Evolutionary conservation across 1,140 invertebrate species (phyloP).

Genomic region (Eriocheir sinensis): DNA sequence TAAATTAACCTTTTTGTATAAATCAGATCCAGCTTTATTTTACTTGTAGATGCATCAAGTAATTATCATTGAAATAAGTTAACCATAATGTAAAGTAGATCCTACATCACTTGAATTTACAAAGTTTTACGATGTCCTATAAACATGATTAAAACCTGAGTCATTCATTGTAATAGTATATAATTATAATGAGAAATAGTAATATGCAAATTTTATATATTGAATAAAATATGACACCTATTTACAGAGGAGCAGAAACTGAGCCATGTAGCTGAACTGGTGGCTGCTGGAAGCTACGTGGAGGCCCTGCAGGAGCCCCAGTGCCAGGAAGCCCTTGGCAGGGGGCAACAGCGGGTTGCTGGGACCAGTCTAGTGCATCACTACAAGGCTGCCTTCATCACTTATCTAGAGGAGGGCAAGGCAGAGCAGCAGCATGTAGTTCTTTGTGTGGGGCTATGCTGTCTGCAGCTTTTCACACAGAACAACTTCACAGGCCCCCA

Average conservation of each 20-base stretch:
- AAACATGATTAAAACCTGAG: no score
- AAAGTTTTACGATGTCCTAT: no score
- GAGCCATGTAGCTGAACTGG: conserved; percentile 41
- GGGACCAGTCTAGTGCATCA: conserved; percentile 32
- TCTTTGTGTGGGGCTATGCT: conserved; percentile 84
- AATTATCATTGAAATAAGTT: no score
- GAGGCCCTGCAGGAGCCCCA: conserved; percentile 56
- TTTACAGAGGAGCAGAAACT: neutral
- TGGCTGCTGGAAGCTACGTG: conserved; percentile 74
- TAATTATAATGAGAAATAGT: no score
- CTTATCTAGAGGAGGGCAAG: conserved; percentile 28
- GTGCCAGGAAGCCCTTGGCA: conserved; percentile 65
- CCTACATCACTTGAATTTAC: no score
- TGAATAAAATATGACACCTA: neutral
- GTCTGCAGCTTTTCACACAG: conserved; percentile 89
- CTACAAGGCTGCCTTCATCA: conserved; percentile 30
- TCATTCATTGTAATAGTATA: no score
- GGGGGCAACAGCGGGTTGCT: neutral
- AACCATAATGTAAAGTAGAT: no score
- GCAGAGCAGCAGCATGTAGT: conserved; percentile 79
- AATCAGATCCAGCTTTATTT: no score
- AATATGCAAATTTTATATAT: neutral
- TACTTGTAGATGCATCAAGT: no score
- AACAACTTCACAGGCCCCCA: conserved; percentile 91
- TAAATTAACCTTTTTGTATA: no score